A percentile compares a stretch with the other conserved stretches of the same genome.
Conservation (phyloP, 2,797 vertebrate species). For the Mus spretus region DNA sequence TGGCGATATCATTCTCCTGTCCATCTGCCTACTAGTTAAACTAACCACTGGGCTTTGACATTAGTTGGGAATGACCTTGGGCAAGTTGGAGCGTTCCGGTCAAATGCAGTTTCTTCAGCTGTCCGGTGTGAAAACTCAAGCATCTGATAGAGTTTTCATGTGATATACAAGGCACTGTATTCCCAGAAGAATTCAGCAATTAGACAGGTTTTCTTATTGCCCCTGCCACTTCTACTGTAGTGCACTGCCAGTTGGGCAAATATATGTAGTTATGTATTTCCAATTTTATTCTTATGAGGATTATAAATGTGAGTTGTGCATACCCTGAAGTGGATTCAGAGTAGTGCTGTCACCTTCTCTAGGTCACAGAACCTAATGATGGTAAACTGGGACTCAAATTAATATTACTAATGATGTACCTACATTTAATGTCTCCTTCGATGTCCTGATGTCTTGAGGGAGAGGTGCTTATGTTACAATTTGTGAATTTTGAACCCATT, state of each 20-base stretch:
- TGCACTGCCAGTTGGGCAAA: not conserved
- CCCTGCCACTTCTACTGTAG: not conserved
- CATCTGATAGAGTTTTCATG: not conserved
- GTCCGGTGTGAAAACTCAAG: not conserved
- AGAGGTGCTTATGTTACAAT: not conserved
- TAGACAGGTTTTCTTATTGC: not conserved
- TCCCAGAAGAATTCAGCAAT: not conserved
- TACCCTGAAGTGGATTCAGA: constrained; percentile 16
- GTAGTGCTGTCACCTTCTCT: not conserved
- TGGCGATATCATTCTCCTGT: not conserved
- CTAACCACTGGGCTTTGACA: not conserved
- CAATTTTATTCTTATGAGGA: not conserved
- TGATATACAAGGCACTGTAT: not conserved
- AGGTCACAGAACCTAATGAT: not conserved
- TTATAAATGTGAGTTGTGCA: not conserved
- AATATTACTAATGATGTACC: not conserved
- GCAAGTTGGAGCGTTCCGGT: not conserved
- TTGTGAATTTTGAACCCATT: not conserved
- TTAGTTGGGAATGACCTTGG: not conserved
- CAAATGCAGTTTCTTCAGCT: not conserved
- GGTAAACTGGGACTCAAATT: not conserved
- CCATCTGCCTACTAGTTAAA: not conserved
- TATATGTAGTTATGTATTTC: not conserved
- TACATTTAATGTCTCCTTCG: not conserved
- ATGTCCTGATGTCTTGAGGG: not conserved